These are phyloP conservation scores for Simalia tracyae DNA, from an alignment of 2,797 vertebrate genomes.

Conservation along the genomic window DNA sequence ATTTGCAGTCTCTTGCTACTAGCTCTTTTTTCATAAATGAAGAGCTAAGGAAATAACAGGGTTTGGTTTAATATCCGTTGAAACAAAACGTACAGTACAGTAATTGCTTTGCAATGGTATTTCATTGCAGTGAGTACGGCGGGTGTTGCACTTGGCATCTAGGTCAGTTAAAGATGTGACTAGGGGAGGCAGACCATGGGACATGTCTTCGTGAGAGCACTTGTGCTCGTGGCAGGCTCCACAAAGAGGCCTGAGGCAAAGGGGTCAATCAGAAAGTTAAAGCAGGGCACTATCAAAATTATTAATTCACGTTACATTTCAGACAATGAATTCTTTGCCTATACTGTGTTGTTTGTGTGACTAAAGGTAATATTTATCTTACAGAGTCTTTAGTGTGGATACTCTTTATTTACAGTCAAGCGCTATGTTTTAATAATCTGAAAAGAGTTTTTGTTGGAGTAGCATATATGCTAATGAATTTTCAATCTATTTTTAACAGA, in stretches of 20 bases:
- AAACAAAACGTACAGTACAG: not conserved
- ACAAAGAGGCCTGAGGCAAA: not conserved
- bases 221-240: not conserved
- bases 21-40: not conserved
- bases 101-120: not conserved
- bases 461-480: slow-evolving; percentile 55
- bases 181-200: not conserved
- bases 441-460: slow-evolving; percentile 56
- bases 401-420: slow-evolving; percentile 50
- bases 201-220: not conserved
- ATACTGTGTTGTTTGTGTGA: slow-evolving; percentile 61
- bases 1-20: fast-evolving
- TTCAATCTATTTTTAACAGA: slow-evolving; percentile 54
- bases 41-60: not conserved
- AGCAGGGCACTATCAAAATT: not conserved
- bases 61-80: not conserved
- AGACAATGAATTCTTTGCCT: slow-evolving; percentile 50
- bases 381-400: slow-evolving; percentile 36
- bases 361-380: slow-evolving; percentile 58
- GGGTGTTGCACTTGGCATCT: not conserved
- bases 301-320: slow-evolving; percentile 33
- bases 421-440: slow-evolving; percentile 57
- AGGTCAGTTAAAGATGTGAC: not conserved
- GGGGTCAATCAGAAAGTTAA: slow-evolving; percentile 16
- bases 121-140: fast-evolving